Evolutionary conservation across 2,113 vertebrate species (phyloP).

Genomic region (Hippocampus abdominalis): DNA sequence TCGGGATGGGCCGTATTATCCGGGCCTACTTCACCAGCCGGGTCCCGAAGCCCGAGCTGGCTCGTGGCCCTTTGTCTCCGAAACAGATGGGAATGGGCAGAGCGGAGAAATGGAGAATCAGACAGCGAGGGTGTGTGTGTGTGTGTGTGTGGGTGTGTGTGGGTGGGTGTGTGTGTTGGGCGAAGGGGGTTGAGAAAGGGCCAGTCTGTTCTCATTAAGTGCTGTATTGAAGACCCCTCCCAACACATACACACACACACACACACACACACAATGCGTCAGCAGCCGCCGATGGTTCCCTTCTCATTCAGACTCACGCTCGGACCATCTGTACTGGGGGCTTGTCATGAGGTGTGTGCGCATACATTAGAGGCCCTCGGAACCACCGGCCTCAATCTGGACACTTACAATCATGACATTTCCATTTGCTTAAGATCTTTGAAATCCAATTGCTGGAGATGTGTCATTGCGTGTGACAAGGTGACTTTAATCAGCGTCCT

Average conservation of each 20-base stretch:
- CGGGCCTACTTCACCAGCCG: slow-evolving; percentile 75
- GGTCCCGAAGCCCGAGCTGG: slow-evolving; percentile 74
- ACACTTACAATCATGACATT: slow-evolving; percentile 61
- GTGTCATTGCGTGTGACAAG: slow-evolving; percentile 25
- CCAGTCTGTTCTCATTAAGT: slow-evolving; percentile 82
- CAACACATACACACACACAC: slow-evolving; percentile 73
- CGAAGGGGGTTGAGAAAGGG: slow-evolving; percentile 55
- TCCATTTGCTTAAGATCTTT: slow-evolving; percentile 64
- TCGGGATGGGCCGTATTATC: slow-evolving; percentile 71
- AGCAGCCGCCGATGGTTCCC: slow-evolving; percentile 59
- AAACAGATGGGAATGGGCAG: slow-evolving; percentile 80
- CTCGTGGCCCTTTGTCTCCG: slow-evolving; percentile 79
- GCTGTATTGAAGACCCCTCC: slow-evolving; percentile 73
- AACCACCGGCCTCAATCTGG: slow-evolving; percentile 59
- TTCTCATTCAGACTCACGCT: slow-evolving; percentile 72
- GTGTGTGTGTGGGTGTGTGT: slow-evolving; percentile 4
- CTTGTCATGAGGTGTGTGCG: slow-evolving; percentile 63
- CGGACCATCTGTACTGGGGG: slow-evolving; percentile 73
- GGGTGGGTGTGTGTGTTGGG: slow-evolving; percentile 26
- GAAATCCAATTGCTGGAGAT: slow-evolving; percentile 55
- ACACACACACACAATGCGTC: slow-evolving; percentile 74
- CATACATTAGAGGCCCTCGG: slow-evolving; percentile 52
- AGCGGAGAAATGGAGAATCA: slow-evolving; percentile 60
- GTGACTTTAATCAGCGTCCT: slow-evolving; percentile 47
- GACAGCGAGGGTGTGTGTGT: slow-evolving; percentile 29